Evolutionary conservation across 2,113 vertebrate genomes (phyloP).

Genomic region (Syngnathoides biaculeatus): DNA sequence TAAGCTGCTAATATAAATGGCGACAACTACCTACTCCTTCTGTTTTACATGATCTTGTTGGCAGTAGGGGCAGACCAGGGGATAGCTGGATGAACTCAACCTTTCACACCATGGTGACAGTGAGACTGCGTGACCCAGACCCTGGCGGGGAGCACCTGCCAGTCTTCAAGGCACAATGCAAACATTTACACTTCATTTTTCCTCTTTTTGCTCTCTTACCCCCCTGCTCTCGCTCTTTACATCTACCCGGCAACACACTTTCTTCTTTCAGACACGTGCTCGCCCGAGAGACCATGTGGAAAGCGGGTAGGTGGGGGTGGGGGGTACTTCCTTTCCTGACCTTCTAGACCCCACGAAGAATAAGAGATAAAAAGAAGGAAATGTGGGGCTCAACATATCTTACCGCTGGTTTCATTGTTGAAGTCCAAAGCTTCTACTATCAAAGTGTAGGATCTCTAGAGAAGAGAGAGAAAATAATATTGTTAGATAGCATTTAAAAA

Average conservation of each 20-base stretch:
- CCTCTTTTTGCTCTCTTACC: conserved; percentile 48
- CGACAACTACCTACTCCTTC: neutral
- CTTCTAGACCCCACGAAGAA: conserved; percentile 32
- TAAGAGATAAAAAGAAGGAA: conserved; percentile 1
- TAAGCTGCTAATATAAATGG: conserved; percentile 1
- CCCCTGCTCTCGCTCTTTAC: conserved; percentile 56
- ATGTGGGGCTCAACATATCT: conserved; percentile 51
- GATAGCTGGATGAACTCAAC: conserved; percentile 13
- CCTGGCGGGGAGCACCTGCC: conserved; percentile 67
- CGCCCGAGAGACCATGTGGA: conserved; percentile 35
- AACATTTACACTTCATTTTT: conserved; percentile 67
- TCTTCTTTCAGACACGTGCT: conserved; percentile 40
- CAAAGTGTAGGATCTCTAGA: conserved; percentile 94
- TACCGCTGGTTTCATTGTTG: conserved; percentile 83
- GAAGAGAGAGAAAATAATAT: conserved; percentile 58
- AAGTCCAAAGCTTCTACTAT: conserved; percentile 95
- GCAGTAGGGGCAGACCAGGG: neutral
- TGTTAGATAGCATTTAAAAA: conserved; percentile 38
- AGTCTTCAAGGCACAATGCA: conserved; percentile 66
- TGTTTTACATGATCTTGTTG: conserved; percentile 24
- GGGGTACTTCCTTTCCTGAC: conserved; percentile 56
- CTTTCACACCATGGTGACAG: conserved; percentile 54
- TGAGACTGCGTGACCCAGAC: conserved; percentile 59
- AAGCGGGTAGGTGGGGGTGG: conserved; percentile 43
- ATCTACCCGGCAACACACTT: conserved; percentile 71